Evolutionary conservation across 2,797 vertebrate genomes (phyloP).

Genomic region (Megalops cyprinoides): DNA sequence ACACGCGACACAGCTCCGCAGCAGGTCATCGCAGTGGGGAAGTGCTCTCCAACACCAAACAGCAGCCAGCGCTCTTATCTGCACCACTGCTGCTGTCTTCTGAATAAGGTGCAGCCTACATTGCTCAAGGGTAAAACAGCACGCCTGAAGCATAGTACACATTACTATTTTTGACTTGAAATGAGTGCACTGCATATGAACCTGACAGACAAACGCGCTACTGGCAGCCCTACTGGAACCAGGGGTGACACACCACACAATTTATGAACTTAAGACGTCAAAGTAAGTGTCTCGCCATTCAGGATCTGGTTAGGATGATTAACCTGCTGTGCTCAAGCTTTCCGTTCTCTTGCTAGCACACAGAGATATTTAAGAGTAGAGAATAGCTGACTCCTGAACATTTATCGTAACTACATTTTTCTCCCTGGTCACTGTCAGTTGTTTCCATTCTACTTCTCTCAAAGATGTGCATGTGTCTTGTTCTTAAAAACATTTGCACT

Average conservation of each 20-base stretch:
- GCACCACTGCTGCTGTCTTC: not conserved
- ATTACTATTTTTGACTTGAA: not conserved
- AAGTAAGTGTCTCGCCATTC: not conserved
- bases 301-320: not conserved
- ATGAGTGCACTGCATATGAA: not conserved
- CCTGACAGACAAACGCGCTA: not conserved
- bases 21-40: not conserved
- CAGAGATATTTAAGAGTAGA: not conserved
- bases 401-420: not conserved
- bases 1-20: conserved; percentile 7
- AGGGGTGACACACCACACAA: not conserved
- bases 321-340: not conserved
- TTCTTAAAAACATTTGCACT: no score
- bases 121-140: not conserved
- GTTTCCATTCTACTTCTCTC: no score
- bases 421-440: no score
- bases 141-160: not conserved
- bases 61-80: not conserved
- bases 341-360: not conserved
- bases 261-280: not conserved
- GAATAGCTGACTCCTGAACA: not conserved
- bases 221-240: not conserved
- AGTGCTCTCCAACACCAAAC: not conserved
- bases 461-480: no score
- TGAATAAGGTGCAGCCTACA: not conserved